phyloP scores from a whole-genome alignment of 2,888 invertebrate genomes.

The Lasioglossum leucozonium region DNA sequence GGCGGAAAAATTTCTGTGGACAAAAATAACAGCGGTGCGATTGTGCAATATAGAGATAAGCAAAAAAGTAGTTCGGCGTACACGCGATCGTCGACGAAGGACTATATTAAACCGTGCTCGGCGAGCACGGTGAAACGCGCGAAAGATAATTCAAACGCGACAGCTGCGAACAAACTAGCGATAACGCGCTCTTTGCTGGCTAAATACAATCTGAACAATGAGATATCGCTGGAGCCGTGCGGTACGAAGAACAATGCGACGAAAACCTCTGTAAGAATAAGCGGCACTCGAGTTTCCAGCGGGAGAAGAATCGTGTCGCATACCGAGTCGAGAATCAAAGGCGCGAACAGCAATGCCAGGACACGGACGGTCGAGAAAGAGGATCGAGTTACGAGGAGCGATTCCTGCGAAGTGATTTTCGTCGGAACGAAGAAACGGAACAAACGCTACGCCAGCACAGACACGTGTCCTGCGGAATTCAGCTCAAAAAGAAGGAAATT shows the following conservation, averaged over 20 bases:
- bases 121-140: not conserved
- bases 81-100: not conserved
- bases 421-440: not conserved
- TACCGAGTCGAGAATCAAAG: not conserved
- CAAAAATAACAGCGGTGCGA: not conserved
- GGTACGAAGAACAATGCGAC: not conserved
- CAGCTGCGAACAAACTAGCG: not conserved
- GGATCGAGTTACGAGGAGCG: not conserved
- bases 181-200: not conserved
- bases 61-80: not conserved
- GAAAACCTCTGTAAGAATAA: not conserved
- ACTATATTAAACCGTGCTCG: not conserved
- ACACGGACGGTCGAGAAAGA: not conserved
- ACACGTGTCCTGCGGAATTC: not conserved
- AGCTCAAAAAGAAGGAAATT: conserved; percentile 19
- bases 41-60: not conserved
- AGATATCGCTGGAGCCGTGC: not conserved
- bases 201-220: not conserved
- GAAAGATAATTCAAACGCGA: conserved; percentile 2
- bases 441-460: not conserved
- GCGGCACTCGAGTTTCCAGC: not conserved
- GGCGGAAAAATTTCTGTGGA: not conserved
- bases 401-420: not conserved
- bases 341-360: too few species aligned
- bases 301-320: not conserved